phyloP scores from a whole-genome alignment of 2,113 vertebrate species.

The Zapus hudsonius region DNA sequence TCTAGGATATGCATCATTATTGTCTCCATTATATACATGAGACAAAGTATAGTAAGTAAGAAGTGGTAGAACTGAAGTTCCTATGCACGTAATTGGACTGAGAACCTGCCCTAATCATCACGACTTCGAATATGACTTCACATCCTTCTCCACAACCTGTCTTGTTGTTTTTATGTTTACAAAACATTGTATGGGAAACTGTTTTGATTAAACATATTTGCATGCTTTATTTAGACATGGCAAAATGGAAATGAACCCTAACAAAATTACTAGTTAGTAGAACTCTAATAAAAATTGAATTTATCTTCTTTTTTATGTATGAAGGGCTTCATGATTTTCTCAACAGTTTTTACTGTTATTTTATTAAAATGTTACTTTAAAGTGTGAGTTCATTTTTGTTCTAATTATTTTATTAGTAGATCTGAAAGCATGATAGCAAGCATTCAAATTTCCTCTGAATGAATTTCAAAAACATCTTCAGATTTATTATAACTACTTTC shows the following conservation, averaged over 20 bases:
- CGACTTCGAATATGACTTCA: neutral
- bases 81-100: neutral
- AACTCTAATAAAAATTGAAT: neutral
- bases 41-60: neutral
- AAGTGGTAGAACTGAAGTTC: neutral
- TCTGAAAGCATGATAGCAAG: neutral
- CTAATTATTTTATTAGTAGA: constrained; percentile 30
- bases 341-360: neutral
- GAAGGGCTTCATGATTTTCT: neutral
- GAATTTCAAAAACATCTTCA: neutral
- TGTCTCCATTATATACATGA: neutral
- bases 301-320: neutral
- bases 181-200: neutral
- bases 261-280: neutral
- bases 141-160: neutral
- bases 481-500: constrained; percentile 34
- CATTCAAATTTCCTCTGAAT: constrained; percentile 5
- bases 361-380: neutral
- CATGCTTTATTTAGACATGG: neutral
- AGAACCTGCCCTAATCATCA: neutral
- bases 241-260: neutral
- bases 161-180: neutral
- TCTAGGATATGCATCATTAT: neutral
- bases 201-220: neutral
- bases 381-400: neutral